phyloP scores from a whole-genome alignment of 2,113 vertebrate species.

The Sclerurus mexicanus region DNA sequence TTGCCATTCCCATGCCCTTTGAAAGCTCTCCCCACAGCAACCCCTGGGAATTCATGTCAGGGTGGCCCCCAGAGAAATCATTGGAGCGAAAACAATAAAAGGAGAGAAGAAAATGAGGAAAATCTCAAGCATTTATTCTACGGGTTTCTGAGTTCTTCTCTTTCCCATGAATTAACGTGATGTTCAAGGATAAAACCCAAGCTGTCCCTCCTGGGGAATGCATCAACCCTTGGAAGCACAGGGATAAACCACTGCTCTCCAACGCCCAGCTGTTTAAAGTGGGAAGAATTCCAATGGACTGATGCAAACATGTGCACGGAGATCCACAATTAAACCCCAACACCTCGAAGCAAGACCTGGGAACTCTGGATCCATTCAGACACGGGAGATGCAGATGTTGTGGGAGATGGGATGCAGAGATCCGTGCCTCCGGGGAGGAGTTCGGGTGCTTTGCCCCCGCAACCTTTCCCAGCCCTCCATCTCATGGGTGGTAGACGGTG shows the following conservation, averaged over 20 bases:
- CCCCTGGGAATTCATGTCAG: background rate
- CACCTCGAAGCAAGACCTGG: background rate
- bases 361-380: background rate
- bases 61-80: background rate
- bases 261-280: background rate
- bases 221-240: background rate
- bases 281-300: background rate
- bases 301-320: background rate
- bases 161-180: background rate
- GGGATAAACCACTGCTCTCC: background rate
- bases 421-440: background rate
- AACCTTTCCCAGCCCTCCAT: background rate
- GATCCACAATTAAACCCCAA: background rate
- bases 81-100: background rate
- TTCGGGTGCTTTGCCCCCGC: background rate
- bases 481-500: conserved; percentile 7
- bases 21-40: background rate
- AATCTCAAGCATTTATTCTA: background rate
- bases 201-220: background rate
- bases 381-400: background rate
- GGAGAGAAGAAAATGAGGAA: background rate
- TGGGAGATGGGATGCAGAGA: background rate
- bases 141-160: background rate
- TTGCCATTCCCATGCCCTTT: background rate
- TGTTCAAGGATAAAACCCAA: background rate